Conservation (phyloP, 2,888 invertebrate genomes). For the Harpalus rubripes region DNA sequence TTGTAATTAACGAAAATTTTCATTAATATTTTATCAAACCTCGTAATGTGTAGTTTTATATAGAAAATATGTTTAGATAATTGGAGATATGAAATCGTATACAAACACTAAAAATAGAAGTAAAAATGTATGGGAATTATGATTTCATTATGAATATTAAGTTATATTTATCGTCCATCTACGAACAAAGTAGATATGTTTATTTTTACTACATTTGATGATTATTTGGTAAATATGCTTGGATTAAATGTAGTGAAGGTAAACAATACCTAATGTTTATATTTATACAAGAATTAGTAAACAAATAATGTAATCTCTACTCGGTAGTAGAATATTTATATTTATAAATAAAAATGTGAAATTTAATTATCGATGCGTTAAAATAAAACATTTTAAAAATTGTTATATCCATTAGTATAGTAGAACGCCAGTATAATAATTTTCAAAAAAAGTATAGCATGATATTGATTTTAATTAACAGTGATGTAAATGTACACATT, state of each 20-base stretch:
- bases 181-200: not conserved
- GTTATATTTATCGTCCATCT: too few relatives aligned
- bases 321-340: not conserved
- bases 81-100: too few relatives aligned
- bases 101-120: too few relatives aligned
- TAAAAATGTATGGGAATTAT: too few relatives aligned
- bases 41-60: too few relatives aligned
- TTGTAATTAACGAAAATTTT: too few relatives aligned
- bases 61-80: too few relatives aligned
- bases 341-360: not conserved
- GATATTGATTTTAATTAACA: slow-evolving; percentile 23
- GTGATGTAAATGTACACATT: not conserved
- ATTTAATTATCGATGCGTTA: not conserved
- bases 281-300: not conserved
- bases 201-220: not conserved
- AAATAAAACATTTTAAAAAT: not conserved
- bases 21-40: too few relatives aligned
- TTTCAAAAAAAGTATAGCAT: slow-evolving; percentile 3
- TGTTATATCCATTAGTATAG: not conserved
- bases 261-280: not conserved
- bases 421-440: not conserved
- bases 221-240: not conserved
- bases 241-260: not conserved
- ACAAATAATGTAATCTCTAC: not conserved
- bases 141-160: too few relatives aligned